Conservation (phyloP, 1,140 invertebrate species). For the Ruditapes philippinarum region DNA sequence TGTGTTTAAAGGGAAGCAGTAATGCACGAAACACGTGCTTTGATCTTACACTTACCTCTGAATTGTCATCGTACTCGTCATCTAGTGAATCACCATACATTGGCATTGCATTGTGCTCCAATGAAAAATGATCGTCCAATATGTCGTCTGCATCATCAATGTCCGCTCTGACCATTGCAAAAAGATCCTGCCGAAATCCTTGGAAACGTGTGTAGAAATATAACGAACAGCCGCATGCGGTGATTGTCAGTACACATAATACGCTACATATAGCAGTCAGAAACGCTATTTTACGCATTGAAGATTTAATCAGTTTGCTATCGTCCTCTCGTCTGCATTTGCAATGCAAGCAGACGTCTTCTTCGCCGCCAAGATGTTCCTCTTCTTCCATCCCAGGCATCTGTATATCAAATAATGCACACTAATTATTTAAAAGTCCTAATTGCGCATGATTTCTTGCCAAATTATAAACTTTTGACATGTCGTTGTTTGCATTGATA, state of each 20-base stretch:
- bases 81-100: not conserved
- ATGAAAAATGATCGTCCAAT: not conserved
- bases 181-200: not conserved
- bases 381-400: no score
- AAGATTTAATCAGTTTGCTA: not conserved
- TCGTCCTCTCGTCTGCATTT: not conserved
- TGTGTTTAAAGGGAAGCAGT: no score
- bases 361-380: no score
- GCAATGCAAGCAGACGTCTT: not conserved
- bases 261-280: slow-evolving; percentile 3
- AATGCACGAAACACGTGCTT: no score
- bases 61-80: not conserved
- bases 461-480: not conserved
- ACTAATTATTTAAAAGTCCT: not conserved
- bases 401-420: not conserved
- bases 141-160: not conserved
- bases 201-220: slow-evolving; percentile 7
- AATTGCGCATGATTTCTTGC: not conserved
- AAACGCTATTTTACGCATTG: not conserved
- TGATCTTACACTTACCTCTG: not conserved
- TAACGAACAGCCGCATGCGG: not conserved
- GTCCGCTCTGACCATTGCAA: not conserved
- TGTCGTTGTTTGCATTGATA: slow-evolving; percentile 19
- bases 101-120: not conserved
- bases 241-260: not conserved